Evolutionary conservation across 2,113 vertebrate species (phyloP).

Genomic region (Oncorhynchus mykiss): DNA sequence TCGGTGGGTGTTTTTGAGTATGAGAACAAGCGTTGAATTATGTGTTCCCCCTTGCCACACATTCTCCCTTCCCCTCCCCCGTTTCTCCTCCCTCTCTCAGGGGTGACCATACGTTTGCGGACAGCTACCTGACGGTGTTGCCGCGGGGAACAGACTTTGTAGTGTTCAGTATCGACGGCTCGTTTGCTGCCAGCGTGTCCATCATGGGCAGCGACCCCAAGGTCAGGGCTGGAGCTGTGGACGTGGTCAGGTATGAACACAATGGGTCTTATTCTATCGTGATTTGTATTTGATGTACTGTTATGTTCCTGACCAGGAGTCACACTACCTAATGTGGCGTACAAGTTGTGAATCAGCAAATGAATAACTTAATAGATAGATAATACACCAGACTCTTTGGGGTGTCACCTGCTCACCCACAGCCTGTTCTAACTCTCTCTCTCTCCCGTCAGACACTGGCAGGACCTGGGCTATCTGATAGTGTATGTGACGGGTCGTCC

Average conservation of each 20-base stretch:
- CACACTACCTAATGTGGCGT: too few species aligned
- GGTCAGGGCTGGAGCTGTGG: conserved; percentile 93
- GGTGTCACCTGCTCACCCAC: background rate
- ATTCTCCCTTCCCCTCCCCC: background rate
- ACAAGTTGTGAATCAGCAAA: too few species aligned
- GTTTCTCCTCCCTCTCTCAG: conserved; percentile 59
- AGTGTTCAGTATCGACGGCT: conserved; percentile 99
- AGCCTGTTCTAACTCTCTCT: background rate
- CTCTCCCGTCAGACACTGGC: conserved; percentile 85
- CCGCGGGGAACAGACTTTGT: conserved; percentile 91
- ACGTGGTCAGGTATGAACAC: conserved; percentile 88
- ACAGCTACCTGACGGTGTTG: conserved; percentile 91
- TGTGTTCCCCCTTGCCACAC: background rate
- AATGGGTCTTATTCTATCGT: too few species aligned
- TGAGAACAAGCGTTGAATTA: background rate
- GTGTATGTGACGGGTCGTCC: conserved; percentile 96
- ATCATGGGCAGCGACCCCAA: conserved; percentile 99
- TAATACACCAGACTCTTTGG: too few species aligned
- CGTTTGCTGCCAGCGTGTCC: conserved; percentile 97
- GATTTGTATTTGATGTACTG: background rate
- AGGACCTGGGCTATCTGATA: conserved; percentile 97
- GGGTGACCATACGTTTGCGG: conserved; percentile 93
- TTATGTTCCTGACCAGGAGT: too few species aligned
- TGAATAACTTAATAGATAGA: too few species aligned
- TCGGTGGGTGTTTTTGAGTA: background rate